Conservation (phyloP, 2,113 vertebrate species). For the Loxodonta africana region DNA sequence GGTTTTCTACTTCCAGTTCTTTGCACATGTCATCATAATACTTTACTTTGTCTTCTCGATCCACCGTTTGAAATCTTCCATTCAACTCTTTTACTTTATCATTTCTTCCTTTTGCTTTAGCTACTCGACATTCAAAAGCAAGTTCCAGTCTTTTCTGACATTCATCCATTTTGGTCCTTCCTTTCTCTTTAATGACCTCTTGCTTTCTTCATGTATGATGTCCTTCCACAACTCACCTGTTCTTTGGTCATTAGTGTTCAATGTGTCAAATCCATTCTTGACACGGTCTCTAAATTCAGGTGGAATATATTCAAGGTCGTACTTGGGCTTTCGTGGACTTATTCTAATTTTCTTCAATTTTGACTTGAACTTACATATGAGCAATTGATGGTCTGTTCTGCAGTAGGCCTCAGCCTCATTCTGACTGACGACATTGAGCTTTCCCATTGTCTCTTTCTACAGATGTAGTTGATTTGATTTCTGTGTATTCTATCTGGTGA, state of each 20-base stretch:
- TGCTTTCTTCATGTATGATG: neutral
- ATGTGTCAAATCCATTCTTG: neutral
- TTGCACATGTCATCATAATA: neutral
- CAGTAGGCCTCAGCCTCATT: neutral
- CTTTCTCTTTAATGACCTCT: neutral
- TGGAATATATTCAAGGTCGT: neutral
- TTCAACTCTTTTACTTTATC: neutral
- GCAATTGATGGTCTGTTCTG: neutral
- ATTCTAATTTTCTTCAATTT: neutral
- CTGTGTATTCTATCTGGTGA: neutral
- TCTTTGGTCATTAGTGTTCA: neutral
- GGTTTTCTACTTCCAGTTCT: neutral
- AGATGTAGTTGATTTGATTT: neutral
- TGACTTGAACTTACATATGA: neutral
- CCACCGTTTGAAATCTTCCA: neutral
- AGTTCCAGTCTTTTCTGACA: neutral
- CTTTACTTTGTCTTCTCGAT: neutral
- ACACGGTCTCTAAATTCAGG: neutral
- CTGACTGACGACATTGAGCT: neutral
- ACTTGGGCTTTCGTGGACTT: neutral
- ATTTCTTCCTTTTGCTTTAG: neutral
- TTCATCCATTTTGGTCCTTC: neutral
- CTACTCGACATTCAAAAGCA: neutral
- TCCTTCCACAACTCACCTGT: neutral
- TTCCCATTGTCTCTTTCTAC: neutral